phyloP scores from a whole-genome alignment of 2,888 invertebrate species.

The Diarsia brunnea region DNA sequence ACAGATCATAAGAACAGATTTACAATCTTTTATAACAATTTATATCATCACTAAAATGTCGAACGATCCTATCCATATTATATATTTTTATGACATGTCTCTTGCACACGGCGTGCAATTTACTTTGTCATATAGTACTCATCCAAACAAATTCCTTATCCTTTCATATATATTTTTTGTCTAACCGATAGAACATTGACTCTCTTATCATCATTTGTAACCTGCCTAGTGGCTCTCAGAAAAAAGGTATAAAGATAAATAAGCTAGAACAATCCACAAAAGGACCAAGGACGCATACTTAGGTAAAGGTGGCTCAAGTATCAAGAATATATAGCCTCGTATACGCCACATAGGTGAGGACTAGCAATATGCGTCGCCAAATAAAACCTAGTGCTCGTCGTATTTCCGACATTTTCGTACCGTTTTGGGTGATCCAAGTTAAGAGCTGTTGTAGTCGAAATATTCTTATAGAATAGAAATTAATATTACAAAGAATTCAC shows the following conservation, averaged over 20 bases:
- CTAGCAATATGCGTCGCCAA: conserved; percentile 71
- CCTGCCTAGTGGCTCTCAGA: conserved; percentile 7
- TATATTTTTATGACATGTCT: not conserved
- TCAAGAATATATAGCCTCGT: conserved; percentile 59
- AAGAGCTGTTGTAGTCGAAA: conserved; percentile 6
- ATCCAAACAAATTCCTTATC: no score
- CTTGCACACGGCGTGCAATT: not conserved
- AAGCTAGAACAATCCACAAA: conserved; percentile 45
- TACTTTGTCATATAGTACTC: not conserved
- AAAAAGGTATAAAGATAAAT: conserved; percentile 47
- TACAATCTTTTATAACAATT: not conserved
- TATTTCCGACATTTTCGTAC: conserved; percentile 54
- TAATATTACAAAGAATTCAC: not conserved
- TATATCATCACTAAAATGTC: not conserved
- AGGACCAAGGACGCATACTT: conserved; percentile 54
- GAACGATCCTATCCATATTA: not conserved
- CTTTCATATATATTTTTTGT: not conserved
- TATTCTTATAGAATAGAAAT: not conserved
- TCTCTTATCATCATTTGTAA: conserved; percentile 28
- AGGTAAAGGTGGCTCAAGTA: conserved; percentile 50
- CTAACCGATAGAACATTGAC: not conserved
- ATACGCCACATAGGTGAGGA: conserved; percentile 55
- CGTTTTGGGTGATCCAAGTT: conserved; percentile 46
- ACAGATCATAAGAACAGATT: no score
- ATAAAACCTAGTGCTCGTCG: conserved; percentile 74